Evolutionary conservation across 2,888 invertebrate genomes (phyloP).

Genomic region (Eremobia ochroleuca): DNA sequence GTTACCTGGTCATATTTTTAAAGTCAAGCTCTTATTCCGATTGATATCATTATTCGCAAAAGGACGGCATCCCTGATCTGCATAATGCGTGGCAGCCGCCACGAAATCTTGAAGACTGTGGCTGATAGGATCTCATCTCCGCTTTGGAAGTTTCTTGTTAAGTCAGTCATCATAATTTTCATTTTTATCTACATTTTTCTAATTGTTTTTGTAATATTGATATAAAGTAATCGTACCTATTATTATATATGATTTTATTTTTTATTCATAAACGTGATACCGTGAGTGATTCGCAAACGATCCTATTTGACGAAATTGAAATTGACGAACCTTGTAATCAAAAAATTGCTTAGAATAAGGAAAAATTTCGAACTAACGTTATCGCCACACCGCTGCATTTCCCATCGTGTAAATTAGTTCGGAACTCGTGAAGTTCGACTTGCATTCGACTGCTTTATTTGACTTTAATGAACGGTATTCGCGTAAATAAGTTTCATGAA

Average conservation of each 20-base stretch:
- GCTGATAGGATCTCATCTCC: too few relatives aligned
- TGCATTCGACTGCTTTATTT: slow-evolving; percentile 31
- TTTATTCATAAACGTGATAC: not conserved
- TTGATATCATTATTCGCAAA: too few relatives aligned
- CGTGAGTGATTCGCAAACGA: not conserved
- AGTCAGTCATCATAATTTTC: too few relatives aligned
- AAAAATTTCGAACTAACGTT: not conserved
- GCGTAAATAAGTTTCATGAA: slow-evolving; percentile 29
- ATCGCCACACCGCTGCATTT: slow-evolving; percentile 1
- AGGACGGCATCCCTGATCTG: too few relatives aligned
- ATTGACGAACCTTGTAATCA: slow-evolving; percentile 9
- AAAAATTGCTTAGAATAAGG: slow-evolving; percentile 24
- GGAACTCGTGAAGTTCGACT: slow-evolving; percentile 35
- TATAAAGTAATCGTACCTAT: too few relatives aligned
- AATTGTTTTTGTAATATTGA: too few relatives aligned
- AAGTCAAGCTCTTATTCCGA: not conserved
- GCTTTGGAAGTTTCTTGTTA: too few relatives aligned
- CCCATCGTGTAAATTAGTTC: slow-evolving; percentile 32
- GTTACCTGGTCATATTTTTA: too few relatives aligned
- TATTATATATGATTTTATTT: too few relatives aligned
- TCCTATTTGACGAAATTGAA: not conserved
- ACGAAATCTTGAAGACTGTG: too few relatives aligned
- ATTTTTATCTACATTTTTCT: too few relatives aligned
- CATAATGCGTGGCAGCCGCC: too few relatives aligned
- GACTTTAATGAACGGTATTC: slow-evolving; percentile 9